phyloP scores from a whole-genome alignment of 2,797 vertebrate genomes.

The Clarias pachynema region DNA sequence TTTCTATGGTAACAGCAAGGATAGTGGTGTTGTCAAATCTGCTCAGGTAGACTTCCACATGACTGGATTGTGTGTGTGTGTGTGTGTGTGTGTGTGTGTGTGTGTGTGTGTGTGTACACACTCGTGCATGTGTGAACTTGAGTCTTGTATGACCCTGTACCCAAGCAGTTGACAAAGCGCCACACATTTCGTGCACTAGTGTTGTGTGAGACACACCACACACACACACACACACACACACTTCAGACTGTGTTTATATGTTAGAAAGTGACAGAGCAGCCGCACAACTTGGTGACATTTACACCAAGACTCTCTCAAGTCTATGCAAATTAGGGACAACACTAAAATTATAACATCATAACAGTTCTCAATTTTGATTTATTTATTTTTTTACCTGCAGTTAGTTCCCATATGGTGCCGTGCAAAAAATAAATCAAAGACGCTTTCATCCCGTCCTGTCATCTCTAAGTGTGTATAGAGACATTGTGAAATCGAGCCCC shows the following conservation, averaged over 20 bases:
- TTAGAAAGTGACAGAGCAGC: neutral
- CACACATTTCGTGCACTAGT: constrained; percentile 9
- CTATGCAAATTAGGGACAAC: neutral
- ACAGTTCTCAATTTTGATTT: neutral
- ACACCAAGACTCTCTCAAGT: neutral
- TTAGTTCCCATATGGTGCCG: neutral
- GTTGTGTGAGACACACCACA: neutral
- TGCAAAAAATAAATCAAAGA: neutral
- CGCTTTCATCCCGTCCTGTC: too few species aligned
- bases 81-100: constrained; percentile 23
- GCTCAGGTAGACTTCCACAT: constrained; percentile 43
- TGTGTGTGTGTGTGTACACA: neutral
- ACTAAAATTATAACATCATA: neutral
- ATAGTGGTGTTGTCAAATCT: constrained; percentile 40
- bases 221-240: constrained; percentile 19
- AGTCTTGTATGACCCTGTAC: neutral
- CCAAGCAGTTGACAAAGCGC: neutral
- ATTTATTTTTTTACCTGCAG: neutral
- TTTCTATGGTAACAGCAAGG: constrained; percentile 55
- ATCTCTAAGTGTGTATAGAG: neutral
- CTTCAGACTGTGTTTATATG: neutral
- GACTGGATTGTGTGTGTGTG: constrained; percentile 21
- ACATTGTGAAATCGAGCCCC: neutral
- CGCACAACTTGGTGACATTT: neutral
- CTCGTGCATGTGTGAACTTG: constrained; percentile 3